Evolutionary conservation across 2,113 vertebrate species (phyloP), one percentile per base, ranked within the genome.

Genomic region (Xiphias gladius): DNA sequence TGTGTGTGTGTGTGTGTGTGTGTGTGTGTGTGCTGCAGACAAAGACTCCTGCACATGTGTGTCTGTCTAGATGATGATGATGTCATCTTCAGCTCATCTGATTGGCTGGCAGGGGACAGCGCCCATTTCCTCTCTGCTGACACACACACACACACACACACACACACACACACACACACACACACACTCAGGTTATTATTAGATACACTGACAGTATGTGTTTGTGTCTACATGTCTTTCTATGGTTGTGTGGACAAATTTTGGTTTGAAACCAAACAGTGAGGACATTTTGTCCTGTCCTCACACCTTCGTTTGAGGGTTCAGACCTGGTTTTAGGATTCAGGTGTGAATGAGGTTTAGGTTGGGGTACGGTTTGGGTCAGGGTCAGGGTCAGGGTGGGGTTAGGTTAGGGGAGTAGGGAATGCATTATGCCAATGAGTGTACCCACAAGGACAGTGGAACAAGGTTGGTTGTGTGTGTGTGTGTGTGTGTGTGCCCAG

Each of bases 71-170:
- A 65, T 57, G 76, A 68, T 91, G 89, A 89, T 91, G 89, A 91
- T 89, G 87, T 91, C 73, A 91, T 61, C 39, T 70, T 26, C n/a
- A 28, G 68, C 70, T 66, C 54, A 2, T 83, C 64, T 85, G 76
- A 91, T 91, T 91, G 87, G 91, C 77, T 85, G 70, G 57, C 1
- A 20, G 50, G 35, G 67, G 85, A 91, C 91, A 92, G 86, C 87
- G 79, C 91, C 89, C 87, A 88, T 82, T 85, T 88, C 81, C 83
- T 84, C 65, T 62, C 48, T 41, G 59, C 75, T 52, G 32, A 66
- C 4, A 52, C 50, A 52, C 57, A 52, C 68, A 57, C 71, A n/a
- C 54, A 41, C 12, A 24, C 65, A 59, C 64, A 32, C 32, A 55
- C 43, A 52, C 39, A 59, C 14, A 48, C 79, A 78, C 37, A 39